A percentile compares a stretch with the other conserved stretches of the same genome.
Conservation (phyloP, 2,113 vertebrate genomes). For the Mesoclemmys tuberculata region DNA sequence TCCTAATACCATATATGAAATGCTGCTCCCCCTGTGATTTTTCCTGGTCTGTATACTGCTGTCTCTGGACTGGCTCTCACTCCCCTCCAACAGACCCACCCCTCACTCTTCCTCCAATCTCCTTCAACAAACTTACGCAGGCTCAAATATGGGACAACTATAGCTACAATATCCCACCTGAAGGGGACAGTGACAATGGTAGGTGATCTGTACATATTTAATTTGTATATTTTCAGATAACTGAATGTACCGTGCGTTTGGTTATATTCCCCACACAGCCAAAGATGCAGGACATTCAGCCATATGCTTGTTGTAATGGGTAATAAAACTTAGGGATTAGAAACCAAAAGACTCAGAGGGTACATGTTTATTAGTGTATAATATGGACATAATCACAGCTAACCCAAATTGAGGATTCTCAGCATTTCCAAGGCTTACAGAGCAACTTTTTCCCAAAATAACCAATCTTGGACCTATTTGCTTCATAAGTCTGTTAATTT, state of each 20-base stretch:
- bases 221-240: slow-evolving; percentile 51
- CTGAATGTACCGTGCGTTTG: neutral
- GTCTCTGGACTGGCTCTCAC: slow-evolving; percentile 75
- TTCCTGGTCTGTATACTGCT: slow-evolving; percentile 64
- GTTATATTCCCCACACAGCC: neutral
- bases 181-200: slow-evolving; percentile 90
- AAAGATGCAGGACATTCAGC: neutral
- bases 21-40: slow-evolving; percentile 68
- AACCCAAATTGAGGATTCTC: neutral
- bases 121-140: slow-evolving; percentile 92
- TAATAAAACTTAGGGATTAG: neutral
- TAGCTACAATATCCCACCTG: slow-evolving; percentile 86
- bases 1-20: slow-evolving; percentile 74
- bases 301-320: neutral
- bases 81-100: slow-evolving; percentile 84
- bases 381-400: neutral
- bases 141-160: slow-evolving; percentile 88
- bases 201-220: slow-evolving; percentile 79
- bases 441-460: neutral
- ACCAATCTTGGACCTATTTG: neutral
- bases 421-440: neutral
- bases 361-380: neutral
- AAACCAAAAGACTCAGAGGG: neutral
- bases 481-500: neutral
- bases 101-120: slow-evolving; percentile 90